Evolutionary conservation across 2,888 invertebrate species (phyloP), one percentile per base, ranked within the genome.

Genomic region (Dicyrtoma fusca): DNA sequence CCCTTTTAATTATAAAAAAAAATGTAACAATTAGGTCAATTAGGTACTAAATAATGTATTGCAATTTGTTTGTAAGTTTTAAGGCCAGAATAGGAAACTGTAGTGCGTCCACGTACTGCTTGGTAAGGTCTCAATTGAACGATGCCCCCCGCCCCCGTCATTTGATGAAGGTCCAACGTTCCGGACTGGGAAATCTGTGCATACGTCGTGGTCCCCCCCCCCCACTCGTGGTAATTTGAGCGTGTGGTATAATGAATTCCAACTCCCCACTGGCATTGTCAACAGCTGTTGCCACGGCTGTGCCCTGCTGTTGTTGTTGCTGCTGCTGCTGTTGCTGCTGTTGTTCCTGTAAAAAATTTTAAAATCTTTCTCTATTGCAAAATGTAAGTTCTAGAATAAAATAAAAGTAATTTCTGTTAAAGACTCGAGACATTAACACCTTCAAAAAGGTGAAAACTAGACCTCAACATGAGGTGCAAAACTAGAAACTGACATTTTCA

Each of bases 101-200:
- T 53, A 53, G 13, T n/a, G 17, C 19, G 17, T 2, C 10, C 10
- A 34, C 65, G 25, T 71, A 79, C 79, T 21, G 76, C 74, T 71
- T 78, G 77, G 51, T 72, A 80, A 49, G 75, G 77, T 19, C 78
- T 71, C 13, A 80, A 68, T 51, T 79, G 79, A n/a, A 80, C 80
- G 34, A 80, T 76, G 10, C 78, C 76, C 5, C 74, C 75, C 10
- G 75, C 51, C 66, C 76, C 79, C 0, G 77, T 73, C 63, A 80
- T 73, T 59, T 80, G 80, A 53, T 80, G 80, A 5, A 80, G 66
- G 34, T 80, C 78, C n/a, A 80, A 70, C 1, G 74, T 68, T 4
- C 66, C 66, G 0, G 72, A 72, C 44, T 75, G 72, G 14, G 76
- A 65, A 14, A 68, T 17, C 49, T 78, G 77, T 45, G 76, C 75